Conservation (phyloP, 2,797 vertebrate genomes). For the Lutra lutra region DNA sequence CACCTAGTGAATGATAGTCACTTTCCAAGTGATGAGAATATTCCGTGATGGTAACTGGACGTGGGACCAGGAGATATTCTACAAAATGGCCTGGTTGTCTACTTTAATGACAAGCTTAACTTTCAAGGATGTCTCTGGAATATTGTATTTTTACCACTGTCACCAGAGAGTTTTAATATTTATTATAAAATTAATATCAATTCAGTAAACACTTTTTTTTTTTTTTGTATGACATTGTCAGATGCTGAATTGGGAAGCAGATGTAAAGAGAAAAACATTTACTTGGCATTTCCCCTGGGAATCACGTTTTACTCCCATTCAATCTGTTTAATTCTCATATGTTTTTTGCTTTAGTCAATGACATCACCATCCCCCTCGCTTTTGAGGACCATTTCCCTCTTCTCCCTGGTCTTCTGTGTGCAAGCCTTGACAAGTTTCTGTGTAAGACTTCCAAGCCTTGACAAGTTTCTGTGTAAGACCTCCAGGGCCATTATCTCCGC, state of each 20-base stretch:
- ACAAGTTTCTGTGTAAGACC: background rate
- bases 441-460: background rate
- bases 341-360: background rate
- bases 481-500: background rate
- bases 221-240: background rate
- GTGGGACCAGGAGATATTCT: background rate
- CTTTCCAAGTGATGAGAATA: background rate
- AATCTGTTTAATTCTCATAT: background rate
- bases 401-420: rapidly evolving
- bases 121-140: background rate
- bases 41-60: background rate
- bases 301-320: background rate
- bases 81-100: background rate
- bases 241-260: background rate
- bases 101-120: background rate
- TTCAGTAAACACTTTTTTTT: background rate
- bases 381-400: background rate
- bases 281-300: background rate
- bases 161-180: background rate
- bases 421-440: background rate
- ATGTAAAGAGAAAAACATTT: background rate
- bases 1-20: background rate
- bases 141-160: background rate
- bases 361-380: rapidly evolving
- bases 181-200: background rate